phyloP scores from a whole-genome alignment of 2,113 vertebrate species.

The Semnornis frantzii region DNA sequence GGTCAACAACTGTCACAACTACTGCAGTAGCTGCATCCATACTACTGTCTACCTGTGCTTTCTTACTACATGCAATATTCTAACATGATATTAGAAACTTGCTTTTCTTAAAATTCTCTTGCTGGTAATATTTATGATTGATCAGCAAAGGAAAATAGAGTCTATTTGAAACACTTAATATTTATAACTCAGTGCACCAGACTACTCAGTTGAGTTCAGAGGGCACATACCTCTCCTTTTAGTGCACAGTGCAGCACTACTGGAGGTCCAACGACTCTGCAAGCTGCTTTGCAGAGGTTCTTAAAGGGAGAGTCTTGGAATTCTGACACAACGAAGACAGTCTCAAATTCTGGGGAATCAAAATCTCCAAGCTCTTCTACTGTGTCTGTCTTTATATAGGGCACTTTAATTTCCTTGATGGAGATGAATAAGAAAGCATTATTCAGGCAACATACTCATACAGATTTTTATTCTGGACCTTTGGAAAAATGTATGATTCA shows the following conservation, averaged over 20 bases:
- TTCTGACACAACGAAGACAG: constrained; percentile 85
- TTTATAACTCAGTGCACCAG: neutral
- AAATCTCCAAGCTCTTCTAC: constrained; percentile 84
- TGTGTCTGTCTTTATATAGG: constrained; percentile 82
- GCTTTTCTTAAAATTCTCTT: neutral
- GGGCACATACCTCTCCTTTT: constrained; percentile 82
- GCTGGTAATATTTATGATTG: neutral
- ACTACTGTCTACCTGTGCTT: neutral
- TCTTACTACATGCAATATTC: accelerated
- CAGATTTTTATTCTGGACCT: neutral
- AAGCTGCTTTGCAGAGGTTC: constrained; percentile 86
- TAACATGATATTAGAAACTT: neutral
- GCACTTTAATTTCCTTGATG: constrained; percentile 87
- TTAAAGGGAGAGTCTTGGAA: constrained; percentile 85
- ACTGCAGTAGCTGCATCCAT: neutral
- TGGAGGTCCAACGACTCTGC: constrained; percentile 91
- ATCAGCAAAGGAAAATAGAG: neutral
- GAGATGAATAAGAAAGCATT: constrained; percentile 29
- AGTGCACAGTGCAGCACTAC: constrained; percentile 87
- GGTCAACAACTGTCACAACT: neutral
- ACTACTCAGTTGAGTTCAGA: neutral
- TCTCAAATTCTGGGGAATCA: constrained; percentile 90
- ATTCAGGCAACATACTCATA: neutral
- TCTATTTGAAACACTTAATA: neutral
- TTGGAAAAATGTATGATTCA: neutral